Base-by-base conservation (phyloP, 2,888 invertebrate genomes). In the Luperina testacea region DNA sequence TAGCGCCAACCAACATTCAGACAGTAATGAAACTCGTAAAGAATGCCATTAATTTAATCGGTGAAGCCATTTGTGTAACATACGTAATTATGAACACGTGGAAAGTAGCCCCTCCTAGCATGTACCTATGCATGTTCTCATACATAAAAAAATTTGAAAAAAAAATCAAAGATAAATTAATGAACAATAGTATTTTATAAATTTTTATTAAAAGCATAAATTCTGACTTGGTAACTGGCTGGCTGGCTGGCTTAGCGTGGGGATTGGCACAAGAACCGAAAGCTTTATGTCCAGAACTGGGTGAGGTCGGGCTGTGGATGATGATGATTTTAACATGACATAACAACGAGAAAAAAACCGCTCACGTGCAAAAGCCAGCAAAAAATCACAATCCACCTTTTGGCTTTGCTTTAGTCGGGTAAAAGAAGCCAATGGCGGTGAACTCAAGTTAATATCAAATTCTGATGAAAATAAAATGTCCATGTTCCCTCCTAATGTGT, bases 1-100 rank as follows among this genome's bases (percentile, higher is more conserved):
- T 82, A 82, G 42, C 61, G 65, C 77, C 67, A 65, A 74, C 78
- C 61, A 63, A 74, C 71, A 82, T 82, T 74, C 68, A 71, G 74
- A 64, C 78, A 72, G 78, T 73, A 80, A 80, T 80, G 75, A 81
- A 80, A 80, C 75, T 80, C 80, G 42, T 81, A 70, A 81, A 81
- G 75, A 80, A 59, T 81, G 65, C 51, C 80, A 70, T 81, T 65
- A 80, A 81, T 75, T 80, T 80, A 70, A 81, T 76, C 69, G 76
- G 80, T 70, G 75, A 65, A 59, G 75, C 42, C 42, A 76, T 80
- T 80, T 42, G 38, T 76, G 51, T 63, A 32, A 77, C 81, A 59
- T 77, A 68, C 48, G 63, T 73, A 69, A 75, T 42, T 65, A 75
- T 51, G 27, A 32, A 75, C 48, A 57, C 64, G 70, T 51, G 59